Percentiles rank a stretch among this genome's conserved stretches.
Conservation (phyloP, 2,888 invertebrate species). For the Blastobasis lacticolella region DNA sequence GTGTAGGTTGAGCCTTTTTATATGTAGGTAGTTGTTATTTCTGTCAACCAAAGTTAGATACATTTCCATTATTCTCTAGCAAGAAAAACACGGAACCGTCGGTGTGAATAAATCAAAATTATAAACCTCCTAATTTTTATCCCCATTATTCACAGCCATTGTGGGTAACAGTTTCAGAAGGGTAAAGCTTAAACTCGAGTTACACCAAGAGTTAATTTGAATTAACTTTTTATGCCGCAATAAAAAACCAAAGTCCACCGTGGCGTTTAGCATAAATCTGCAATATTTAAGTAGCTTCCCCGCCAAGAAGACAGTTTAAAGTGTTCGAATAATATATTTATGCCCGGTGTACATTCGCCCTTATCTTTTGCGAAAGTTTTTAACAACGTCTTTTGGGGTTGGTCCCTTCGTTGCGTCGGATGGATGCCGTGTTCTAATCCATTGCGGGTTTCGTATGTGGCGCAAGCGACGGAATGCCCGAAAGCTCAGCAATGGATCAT, state of each 20-base stretch:
- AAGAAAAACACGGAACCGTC: too few relatives aligned
- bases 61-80: too few relatives aligned
- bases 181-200: conserved; percentile 25
- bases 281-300: conserved; percentile 51
- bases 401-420: too few relatives aligned
- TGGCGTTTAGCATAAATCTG: conserved; percentile 60
- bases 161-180: conserved; percentile 23
- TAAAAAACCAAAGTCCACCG: conserved; percentile 31
- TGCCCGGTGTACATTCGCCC: conserved; percentile 21
- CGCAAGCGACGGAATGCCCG: too few relatives aligned
- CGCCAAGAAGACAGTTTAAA: conserved; percentile 32
- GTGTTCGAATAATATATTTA: conserved; percentile 44
- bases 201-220: conserved; percentile 58
- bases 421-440: too few relatives aligned
- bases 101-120: too few relatives aligned
- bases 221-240: conserved; percentile 48
- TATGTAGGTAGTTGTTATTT: too few relatives aligned
- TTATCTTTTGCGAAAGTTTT: conserved; percentile 15
- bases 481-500: too few relatives aligned
- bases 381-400: neutral
- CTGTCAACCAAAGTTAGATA: too few relatives aligned
- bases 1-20: too few relatives aligned
- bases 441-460: too few relatives aligned
- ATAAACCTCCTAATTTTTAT: too few relatives aligned
- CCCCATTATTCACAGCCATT: conserved; percentile 16